Percentiles rank a stretch among this genome's conserved stretches.
Conservation (phyloP, 2,888 invertebrate genomes). For the Chrysotoxum bicinctum region DNA sequence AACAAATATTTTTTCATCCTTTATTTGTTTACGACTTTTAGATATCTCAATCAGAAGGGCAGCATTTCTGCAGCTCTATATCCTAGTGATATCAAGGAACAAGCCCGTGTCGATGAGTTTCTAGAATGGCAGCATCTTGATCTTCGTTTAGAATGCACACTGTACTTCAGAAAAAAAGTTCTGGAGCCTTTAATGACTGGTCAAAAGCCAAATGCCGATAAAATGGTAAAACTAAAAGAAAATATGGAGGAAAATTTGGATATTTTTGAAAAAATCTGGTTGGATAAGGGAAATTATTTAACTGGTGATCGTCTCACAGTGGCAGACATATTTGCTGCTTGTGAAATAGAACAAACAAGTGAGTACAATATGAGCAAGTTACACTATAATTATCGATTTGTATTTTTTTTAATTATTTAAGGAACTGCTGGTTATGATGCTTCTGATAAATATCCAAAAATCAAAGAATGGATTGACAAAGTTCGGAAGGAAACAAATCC, state of each 20-base stretch:
- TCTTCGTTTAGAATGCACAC: constrained; percentile 83
- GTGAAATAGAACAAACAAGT: constrained; percentile 91
- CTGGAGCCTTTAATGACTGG: constrained; percentile 83
- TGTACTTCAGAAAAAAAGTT: constrained; percentile 84
- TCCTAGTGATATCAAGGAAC: constrained; percentile 83
- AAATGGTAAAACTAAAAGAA: constrained; percentile 78
- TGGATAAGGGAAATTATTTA: constrained; percentile 83
- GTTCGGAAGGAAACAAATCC: constrained; percentile 85
- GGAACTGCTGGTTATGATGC: constrained; percentile 88
- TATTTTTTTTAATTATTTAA: constrained; percentile 77
- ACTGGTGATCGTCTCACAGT: constrained; percentile 85
- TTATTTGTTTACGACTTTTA: constrained; percentile 75
- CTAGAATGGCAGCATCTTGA: constrained; percentile 87
- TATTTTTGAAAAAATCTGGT: constrained; percentile 84
- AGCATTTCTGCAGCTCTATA: constrained; percentile 82
- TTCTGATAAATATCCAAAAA: constrained; percentile 83
- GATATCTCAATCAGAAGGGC: constrained; percentile 80
- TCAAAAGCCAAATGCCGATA: constrained; percentile 79
- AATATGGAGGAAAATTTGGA: constrained; percentile 84
- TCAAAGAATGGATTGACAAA: constrained; percentile 86
- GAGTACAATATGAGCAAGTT: constrained; percentile 76
- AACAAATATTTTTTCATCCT: not conserved
- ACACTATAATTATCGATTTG: not conserved
- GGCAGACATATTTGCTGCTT: constrained; percentile 89
- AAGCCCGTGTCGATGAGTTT: constrained; percentile 86